Evolutionary conservation across 2,797 vertebrate genomes (phyloP), one percentile per base, ranked within the genome.

Genomic region (Enteromius afrohamiltoni): DNA sequence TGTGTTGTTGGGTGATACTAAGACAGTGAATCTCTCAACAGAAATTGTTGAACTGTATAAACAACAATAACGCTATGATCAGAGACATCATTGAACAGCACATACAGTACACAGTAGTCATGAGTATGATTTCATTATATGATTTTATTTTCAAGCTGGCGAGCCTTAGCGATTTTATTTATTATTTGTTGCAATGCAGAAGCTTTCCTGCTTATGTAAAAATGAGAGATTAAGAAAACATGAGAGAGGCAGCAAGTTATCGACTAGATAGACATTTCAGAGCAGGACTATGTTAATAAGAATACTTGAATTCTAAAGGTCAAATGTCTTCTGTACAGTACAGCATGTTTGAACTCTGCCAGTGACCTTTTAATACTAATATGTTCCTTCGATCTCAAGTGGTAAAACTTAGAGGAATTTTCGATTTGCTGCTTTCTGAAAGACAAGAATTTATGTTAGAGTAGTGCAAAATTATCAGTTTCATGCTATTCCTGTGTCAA

Each of bases 1-100:
- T 67, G 60, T 77, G 80, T 49, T 78, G 23, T 77, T 76, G 60
- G 78, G 64, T 75, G 45, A 75, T 23, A 68, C 40, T 65, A 82
- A 77, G 79, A 47, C 45, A 55, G 29, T 4, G 40, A 65, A 53
- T 55, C 31, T 79, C 74, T 80, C 77, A 23, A 77, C 65, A 75
- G 13, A 47, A 45, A 60, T 31, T 1, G 49, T 71, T 58, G 21
- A 55, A 81, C 70, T 58, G 51, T 68, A 55, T 60, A 75, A 79
- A 19, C 76, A 86, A 40, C 29, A 40, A 9, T 67, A 40, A 9
- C 73, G 67, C 10, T 7, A 37, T 51, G 21, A 75, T 75, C 8
- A 55, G 55, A 34, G 16, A n/a, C 23, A 49, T 37, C 26, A 31
- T 74, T 74, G 67, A 31, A 73, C 75, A 87, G 83, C 34, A 51